Base-by-base conservation (phyloP, 2,797 vertebrate genomes). In the Myripristis jacobus region DNA sequence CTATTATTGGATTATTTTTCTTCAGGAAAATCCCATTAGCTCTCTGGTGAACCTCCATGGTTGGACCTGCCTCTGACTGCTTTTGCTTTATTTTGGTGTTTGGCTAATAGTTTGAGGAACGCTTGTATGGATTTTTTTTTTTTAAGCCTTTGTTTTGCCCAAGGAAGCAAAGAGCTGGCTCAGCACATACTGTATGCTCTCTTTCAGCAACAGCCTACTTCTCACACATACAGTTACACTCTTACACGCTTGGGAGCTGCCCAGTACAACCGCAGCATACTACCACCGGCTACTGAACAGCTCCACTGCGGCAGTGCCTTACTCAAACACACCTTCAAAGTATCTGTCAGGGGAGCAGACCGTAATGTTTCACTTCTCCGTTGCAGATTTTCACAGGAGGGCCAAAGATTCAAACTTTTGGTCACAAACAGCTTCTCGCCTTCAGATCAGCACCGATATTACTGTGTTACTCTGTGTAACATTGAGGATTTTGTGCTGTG, bases 91-190 rank as follows among this genome's bases (percentile, higher is more conserved):
- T 50, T 50, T 36, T 22, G 9, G 19, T 22, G 47, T 50, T 50
- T 21, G 47, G 47, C 9, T 22, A 50, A 50, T 22, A 22, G 47
- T 50, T 50, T 50, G 3, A 22, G 19, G 47, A 19, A 50, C 22
- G 47, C 47, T 50, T 8, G 19, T 50, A 50, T 50, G 47, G 47
- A 50, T 50, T 50, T 50, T 15, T 47, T 47, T n/a, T n/a, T 48
- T 6, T 11, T 10, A 21, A 50, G 47, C 47, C 19, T 22, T 50
- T 50, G 47, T 22, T 21, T 50, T 21, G 21, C 47, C 47, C 19
- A 8, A 36, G 34, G 34, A 36, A 36, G 9, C 47, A 22, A 50
- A 22, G 47, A 21, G 19, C 47, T 50, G 47, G 21, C 47, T 50
- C 47, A 50, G 47, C 47, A 50, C 47, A 22, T 50, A 31, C 29